Percentiles rank a stretch among this genome's conserved stretches.
phyloP scores from a whole-genome alignment of 2,888 invertebrate species.

The Acrobasis suavella region DNA sequence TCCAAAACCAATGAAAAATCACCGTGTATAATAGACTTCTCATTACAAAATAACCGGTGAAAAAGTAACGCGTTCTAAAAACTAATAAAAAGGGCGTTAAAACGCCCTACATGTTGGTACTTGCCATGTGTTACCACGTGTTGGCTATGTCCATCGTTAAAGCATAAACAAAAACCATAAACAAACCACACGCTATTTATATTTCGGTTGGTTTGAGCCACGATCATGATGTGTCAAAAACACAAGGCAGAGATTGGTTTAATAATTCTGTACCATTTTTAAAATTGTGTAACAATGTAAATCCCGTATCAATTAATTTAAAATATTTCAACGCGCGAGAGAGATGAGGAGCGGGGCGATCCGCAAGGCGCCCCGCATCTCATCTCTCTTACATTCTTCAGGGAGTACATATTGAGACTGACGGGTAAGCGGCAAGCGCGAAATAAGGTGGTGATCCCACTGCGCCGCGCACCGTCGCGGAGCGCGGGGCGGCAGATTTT shows the following conservation, averaged over 20 bases:
- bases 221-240: conserved; percentile 15
- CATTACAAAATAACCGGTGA: conserved; percentile 2
- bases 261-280: background rate
- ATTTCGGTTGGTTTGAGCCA: background rate
- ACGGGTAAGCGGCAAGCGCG: no score
- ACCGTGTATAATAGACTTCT: conserved; percentile 1
- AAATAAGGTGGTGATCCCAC: no score
- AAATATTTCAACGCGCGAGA: no score
- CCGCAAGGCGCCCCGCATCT: no score
- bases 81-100: conserved; percentile 8
- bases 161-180: conserved; percentile 22
- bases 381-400: no score
- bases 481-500: no score
- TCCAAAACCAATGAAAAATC: no score
- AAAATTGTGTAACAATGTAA: no score
- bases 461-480: no score
- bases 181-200: conserved; percentile 18
- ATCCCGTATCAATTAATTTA: no score
- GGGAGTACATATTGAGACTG: no score
- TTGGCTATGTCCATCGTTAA: conserved; percentile 20
- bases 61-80: conserved; percentile 17
- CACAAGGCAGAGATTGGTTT: background rate
- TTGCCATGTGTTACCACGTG: conserved; percentile 19
- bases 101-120: conserved; percentile 4
- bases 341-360: no score